These are phyloP conservation scores for Catostylus mosaicus DNA, from an alignment of 30 jellyfish, hydroid and myxozoan species.

Conservation along the genomic window DNA sequence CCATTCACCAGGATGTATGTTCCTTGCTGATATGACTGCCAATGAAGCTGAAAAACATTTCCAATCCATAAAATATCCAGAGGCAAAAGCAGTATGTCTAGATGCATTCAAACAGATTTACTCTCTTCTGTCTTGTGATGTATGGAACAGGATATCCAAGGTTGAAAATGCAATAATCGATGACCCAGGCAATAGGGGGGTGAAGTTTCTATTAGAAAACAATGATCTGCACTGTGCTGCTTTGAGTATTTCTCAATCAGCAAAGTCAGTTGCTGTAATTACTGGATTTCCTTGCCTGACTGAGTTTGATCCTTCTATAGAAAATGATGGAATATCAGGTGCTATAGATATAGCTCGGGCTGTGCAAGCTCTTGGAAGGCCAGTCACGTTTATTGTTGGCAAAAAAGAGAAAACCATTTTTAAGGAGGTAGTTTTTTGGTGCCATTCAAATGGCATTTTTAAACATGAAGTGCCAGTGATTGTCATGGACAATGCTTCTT, in stretches of 20 bases:
- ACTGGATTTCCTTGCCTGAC: conserved; percentile 85
- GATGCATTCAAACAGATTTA: conserved; percentile 41
- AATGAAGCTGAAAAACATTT: conserved; percentile 42
- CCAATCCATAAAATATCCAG: conserved; percentile 66
- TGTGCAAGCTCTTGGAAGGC: conserved; percentile 66
- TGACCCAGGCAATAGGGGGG: conserved; percentile 84
- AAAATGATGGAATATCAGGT: conserved; percentile 92
- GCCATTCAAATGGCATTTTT: conserved; percentile 56
- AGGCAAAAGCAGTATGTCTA: conserved; percentile 74
- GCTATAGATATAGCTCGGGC: conserved; percentile 87
- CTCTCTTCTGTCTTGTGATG: conserved; percentile 63
- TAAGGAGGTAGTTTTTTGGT: conserved; percentile 37
- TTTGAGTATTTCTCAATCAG: conserved; percentile 64
- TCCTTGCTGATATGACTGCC: conserved; percentile 65
- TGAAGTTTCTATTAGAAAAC: conserved; percentile 34
- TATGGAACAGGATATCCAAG: conserved; percentile 28
- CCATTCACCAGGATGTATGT: conserved; percentile 90
- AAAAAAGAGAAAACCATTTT: conserved; percentile 26
- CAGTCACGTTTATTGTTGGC: conserved; percentile 82
- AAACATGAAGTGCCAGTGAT: conserved; percentile 67
- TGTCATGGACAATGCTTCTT: conserved; percentile 23
- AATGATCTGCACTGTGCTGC: conserved; percentile 79
- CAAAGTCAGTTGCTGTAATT: conserved; percentile 74
- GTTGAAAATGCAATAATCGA: conserved; percentile 50
- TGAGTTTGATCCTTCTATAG: conserved; percentile 65